Evolutionary conservation across 1,140 invertebrate genomes (phyloP), one percentile per base, ranked within the genome.

Genomic region (Bombus affinis): DNA sequence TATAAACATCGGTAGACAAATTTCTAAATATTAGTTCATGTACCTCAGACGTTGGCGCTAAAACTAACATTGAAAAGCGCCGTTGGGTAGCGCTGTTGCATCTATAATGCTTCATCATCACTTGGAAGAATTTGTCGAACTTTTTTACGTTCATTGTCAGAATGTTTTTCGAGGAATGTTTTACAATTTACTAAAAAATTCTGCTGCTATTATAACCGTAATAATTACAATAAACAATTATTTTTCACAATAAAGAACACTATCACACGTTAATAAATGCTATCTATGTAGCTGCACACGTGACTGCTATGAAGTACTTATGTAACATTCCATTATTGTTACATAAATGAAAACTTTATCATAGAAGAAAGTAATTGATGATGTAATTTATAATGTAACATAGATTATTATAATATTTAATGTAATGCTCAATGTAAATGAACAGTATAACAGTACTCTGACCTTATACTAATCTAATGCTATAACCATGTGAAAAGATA

Each of bases 21-120:
- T 68, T 37, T 39, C 10, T 39, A 32, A 83, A 35, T 39, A 71
- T 32, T 9, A 10, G 10, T 37, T n/a, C 25, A 81, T 42, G 53
- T 84, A 90, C 87, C 87, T 89, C 32, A 22, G 72, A 35, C 8
- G n/a, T 86, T 76, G 59, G 53, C 83, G 88, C 73, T n/a, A 72
- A 75, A 83, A 37, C n/a, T 74, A 91, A 78, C 87, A 65, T 37
- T 15, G 81, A 37, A 32, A 65, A 42, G 22, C 18, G 39, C 37
- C 83, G 71, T 3, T 28, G 12, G 6, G 53, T 22, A 25, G 70
- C 84, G 75, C 47, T 66, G 3, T 25, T 10, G 47, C 15, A 44
- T 32, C 39, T 71, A 39, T 22, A 57, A 80, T 28, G 32, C 2
- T 44, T 75, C 1, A 74, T 65, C 10, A 59, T 39, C 12, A 44